Base-by-base conservation (phyloP, 2,888 invertebrate genomes). In the Drosophila peninsularis region DNA sequence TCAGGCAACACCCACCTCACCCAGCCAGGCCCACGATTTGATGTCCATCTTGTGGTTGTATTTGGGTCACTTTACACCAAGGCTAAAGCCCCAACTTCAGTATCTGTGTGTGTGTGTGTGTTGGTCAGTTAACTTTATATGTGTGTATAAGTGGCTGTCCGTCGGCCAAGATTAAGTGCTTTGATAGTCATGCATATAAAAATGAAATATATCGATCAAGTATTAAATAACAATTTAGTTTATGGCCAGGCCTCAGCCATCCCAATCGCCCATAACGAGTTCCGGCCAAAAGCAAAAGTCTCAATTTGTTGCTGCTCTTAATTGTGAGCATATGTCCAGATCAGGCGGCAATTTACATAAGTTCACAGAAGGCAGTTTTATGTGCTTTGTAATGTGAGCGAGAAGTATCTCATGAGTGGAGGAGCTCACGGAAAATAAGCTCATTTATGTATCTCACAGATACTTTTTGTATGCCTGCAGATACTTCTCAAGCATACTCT, bases 201-300 rank as follows among this genome's bases (percentile, higher is more conserved):
- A 87, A 88, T 85, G 85, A 85, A 87, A 85, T 84, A 84, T 79
- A 88, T 87, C 85, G 85, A 87, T 85, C 80, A 85, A 87, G 82
- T 85, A 85, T 85, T 87, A 85, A 84, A 84, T 84, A 85, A 85
- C 88, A 87, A 82, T 85, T 85, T 84, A 80, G 80, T 87, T 87
- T 82, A 85, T 76, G 85, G 72, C 88, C 71, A 62, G 71, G 58
- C 49, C 47, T 54, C 66, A 49, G 61, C 24, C 24, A 24, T 4
- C 24, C 24, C 57, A 5, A 66, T 34, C 47, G 41, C 6, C 17
- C 52, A 44, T 61, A 55, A 55, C 11, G 58, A 55, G 54, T 24
- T 27, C 61, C 34, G 34, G 34, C 37, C 47, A 32, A 19, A 49
- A 36, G 36, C 14, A 30, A 37, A 52, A 61, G 39, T 49, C 62